These are phyloP conservation scores for Anguilla obscura DNA, from an alignment of 2,797 vertebrate genomes.

Conservation along the genomic window DNA sequence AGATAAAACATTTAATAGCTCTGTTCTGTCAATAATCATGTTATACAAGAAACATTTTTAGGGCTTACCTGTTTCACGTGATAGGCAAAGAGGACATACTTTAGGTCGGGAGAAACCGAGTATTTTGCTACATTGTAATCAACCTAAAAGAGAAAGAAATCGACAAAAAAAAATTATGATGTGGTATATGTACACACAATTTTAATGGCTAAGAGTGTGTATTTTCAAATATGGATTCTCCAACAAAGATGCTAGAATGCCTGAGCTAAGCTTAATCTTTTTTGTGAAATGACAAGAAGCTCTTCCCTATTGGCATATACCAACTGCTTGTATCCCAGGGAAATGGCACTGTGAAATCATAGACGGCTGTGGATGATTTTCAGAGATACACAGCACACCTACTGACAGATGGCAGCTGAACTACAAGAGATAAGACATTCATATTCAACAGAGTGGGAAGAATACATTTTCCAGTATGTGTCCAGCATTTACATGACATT, in stretches of 20 bases:
- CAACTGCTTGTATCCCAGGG: background rate
- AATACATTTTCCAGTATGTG: background rate
- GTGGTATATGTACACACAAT: background rate
- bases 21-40: background rate
- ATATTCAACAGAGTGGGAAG: background rate
- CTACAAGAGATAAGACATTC: background rate
- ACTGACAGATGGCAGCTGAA: background rate
- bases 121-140: slow-evolving; percentile 93
- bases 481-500: background rate
- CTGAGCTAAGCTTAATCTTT: background rate
- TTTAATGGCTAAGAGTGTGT: background rate
- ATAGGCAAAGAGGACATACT: slow-evolving; percentile 92
- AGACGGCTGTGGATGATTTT: too few species aligned
- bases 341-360: too few species aligned
- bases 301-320: background rate
- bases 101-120: slow-evolving; percentile 90
- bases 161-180: background rate
- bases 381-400: background rate
- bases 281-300: background rate
- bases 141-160: slow-evolving; percentile 68
- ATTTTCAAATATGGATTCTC: background rate
- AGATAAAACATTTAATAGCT: background rate
- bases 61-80: slow-evolving; percentile 90
- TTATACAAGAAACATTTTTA: background rate
- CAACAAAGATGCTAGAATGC: background rate